These are phyloP conservation scores for Xylota segnis DNA, from an alignment of 2,888 invertebrate genomes.

Conservation along the genomic window DNA sequence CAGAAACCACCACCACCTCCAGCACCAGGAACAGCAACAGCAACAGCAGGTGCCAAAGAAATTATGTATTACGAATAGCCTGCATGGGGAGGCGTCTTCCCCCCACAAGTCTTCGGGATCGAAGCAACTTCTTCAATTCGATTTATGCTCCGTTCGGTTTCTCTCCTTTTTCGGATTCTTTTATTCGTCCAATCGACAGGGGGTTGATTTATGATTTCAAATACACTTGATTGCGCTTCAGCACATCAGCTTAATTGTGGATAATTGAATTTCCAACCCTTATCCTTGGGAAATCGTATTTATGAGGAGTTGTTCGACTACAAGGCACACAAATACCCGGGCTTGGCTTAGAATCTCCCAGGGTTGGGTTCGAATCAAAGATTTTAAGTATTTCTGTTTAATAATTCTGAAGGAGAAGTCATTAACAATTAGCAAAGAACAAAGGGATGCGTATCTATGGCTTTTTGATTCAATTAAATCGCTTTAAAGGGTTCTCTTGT, in stretches of 20 bases:
- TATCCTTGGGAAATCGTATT: slow-evolving; percentile 57
- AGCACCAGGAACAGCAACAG: slow-evolving; percentile 20
- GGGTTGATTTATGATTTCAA: slow-evolving; percentile 75
- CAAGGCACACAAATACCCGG: slow-evolving; percentile 25
- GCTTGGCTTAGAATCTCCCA: not conserved
- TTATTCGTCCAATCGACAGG: slow-evolving; percentile 54
- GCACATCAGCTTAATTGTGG: slow-evolving; percentile 75
- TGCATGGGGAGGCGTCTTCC: not conserved
- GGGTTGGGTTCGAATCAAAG: slow-evolving; percentile 16
- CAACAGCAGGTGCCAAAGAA: slow-evolving; percentile 61
- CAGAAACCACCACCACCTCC: slow-evolving; percentile 36
- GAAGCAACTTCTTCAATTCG: slow-evolving; percentile 59
- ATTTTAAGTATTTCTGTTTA: slow-evolving; percentile 4
- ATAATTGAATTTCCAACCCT: slow-evolving; percentile 72
- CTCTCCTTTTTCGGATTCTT: slow-evolving; percentile 21
- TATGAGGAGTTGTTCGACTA: slow-evolving; percentile 21
- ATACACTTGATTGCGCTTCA: slow-evolving; percentile 75
- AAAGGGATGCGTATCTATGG: slow-evolving; percentile 45
- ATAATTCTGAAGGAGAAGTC: slow-evolving; percentile 16
- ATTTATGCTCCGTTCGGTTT: slow-evolving; percentile 57
- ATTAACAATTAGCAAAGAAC: slow-evolving; percentile 39
- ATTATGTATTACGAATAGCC: slow-evolving; percentile 44
- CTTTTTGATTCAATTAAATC: slow-evolving; percentile 49
- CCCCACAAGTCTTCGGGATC: not conserved
- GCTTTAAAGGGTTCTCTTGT: slow-evolving; percentile 34